These are phyloP conservation scores for Hemicentrotus pulcherrimus DNA, from an alignment of 35 echinoderm and acorn worm genomes.

Conservation along the genomic window DNA sequence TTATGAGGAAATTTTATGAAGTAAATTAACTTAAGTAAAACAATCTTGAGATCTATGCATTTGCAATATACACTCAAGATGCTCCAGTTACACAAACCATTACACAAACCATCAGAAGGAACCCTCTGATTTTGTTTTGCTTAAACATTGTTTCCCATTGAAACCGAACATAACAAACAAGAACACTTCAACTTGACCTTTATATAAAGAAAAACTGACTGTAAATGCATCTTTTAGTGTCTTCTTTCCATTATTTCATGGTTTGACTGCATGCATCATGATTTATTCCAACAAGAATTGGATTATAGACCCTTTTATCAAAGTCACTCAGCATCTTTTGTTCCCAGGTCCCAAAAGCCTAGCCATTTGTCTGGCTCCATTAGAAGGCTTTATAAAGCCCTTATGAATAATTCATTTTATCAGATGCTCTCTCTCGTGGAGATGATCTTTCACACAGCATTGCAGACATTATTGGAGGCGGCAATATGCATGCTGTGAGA, in stretches of 20 bases:
- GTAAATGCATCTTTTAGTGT: neutral
- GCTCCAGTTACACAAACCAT: too few species aligned
- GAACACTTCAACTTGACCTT: neutral
- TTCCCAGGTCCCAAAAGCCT: neutral
- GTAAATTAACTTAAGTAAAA: too few species aligned
- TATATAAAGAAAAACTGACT: neutral
- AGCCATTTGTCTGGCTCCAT: neutral
- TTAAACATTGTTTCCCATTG: neutral
- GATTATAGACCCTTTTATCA: neutral
- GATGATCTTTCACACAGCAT: neutral
- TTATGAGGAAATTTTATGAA: too few species aligned
- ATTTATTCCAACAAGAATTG: neutral
- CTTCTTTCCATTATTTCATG: neutral
- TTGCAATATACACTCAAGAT: too few species aligned
- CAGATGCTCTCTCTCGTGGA: neutral
- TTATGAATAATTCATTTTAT: constrained; percentile 5
- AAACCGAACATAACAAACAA: neutral
- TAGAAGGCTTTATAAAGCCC: neutral
- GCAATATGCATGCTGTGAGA: neutral
- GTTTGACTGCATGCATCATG: neutral
- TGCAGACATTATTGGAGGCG: neutral
- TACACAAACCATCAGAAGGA: too few species aligned
- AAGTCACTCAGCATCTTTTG: neutral
- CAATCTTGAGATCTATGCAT: too few species aligned
- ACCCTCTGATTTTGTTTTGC: neutral